A percentile compares a stretch with the other conserved stretches of the same genome.
Evolutionary conservation across 2,797 vertebrate genomes (phyloP).

Genomic region (Coregonus ussuriensis): DNA sequence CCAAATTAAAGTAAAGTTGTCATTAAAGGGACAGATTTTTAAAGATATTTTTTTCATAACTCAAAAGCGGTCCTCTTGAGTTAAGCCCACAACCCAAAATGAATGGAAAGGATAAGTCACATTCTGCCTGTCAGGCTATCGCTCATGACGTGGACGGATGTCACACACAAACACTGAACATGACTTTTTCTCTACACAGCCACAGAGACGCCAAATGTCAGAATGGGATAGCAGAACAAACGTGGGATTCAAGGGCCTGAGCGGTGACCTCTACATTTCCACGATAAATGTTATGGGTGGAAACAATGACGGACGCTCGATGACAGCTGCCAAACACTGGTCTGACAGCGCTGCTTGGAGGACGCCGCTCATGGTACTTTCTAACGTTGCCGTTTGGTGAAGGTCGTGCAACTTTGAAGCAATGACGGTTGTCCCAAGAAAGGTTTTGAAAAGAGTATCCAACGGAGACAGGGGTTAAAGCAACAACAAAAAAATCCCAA

Average conservation of each 20-base stretch:
- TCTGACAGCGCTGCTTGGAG: background rate
- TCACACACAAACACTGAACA: too few relatives aligned
- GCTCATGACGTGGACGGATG: too few relatives aligned
- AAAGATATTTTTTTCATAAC: too few relatives aligned
- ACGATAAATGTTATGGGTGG: background rate
- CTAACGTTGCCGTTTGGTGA: too few relatives aligned
- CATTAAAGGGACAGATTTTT: background rate
- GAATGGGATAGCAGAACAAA: slow-evolving; percentile 2
- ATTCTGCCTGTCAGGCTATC: background rate
- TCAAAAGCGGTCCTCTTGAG: too few relatives aligned
- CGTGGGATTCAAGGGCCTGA: slow-evolving; percentile 13
- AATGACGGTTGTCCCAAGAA: background rate
- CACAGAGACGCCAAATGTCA: too few relatives aligned
- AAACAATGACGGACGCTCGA: background rate
- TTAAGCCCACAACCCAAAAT: too few relatives aligned
- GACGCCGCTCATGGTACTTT: background rate
- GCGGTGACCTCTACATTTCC: background rate
- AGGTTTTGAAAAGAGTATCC: background rate
- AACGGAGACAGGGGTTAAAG: background rate
- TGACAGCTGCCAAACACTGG: background rate
- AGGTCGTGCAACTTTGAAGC: background rate
- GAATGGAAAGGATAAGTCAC: background rate
- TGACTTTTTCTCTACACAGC: too few relatives aligned
- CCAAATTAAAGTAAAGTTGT: background rate
- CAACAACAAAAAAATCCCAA: background rate